Evolutionary conservation across 2,888 invertebrate genomes (phyloP), one percentile per base, ranked within the genome.

Genomic region (Standfussiana lucernea): DNA sequence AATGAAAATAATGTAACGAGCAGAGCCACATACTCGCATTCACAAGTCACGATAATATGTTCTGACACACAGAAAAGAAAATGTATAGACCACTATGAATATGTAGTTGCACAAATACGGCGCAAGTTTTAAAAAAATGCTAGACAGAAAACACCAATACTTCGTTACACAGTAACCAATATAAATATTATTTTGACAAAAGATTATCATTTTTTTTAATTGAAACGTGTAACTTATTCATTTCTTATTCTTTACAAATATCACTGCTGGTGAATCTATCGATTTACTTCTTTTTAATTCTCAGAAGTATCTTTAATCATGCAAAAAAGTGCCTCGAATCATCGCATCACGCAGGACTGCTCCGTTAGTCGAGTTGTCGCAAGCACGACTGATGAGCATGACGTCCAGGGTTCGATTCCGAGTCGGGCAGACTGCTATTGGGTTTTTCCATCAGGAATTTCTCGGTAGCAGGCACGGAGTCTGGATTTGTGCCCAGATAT

Each of bases 151-250:
- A 59, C 32, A 64, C 24, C 66, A 68, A 77, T 40, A 62, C 64
- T 74, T 74, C 37, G 84, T 83, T 79, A 82, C 82, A 83, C 64
- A 82, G 82, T 84, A 82, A 82, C 82, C 53, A 71, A 72, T 84
- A 47, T 62, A 61, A 62, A 42, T 67, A 45, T 21, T 67, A 45
- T 21, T 37, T 68, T 72, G 62, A 72, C 62, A 56, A 53, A 28
- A 37, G 1, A 66, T 45, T 40, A 65, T 37, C 68, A 72, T 72
- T 59, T 40, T 65, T 45, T 69, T 21, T 21, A n/a, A 67, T 35
- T 40, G 56, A 53, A 64, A 6, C 13, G 11, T 32, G 42, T 35
- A 56, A 56, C 64, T 50, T 35, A 10, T 40, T 45, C 35, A 59
- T 66, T 71, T 67, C 37, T 32, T 66, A 62, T 79, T 61, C 4